Evolutionary conservation across 2,888 invertebrate species (phyloP), one percentile per base, ranked within the genome.

Genomic region (Cantharis rufa): DNA sequence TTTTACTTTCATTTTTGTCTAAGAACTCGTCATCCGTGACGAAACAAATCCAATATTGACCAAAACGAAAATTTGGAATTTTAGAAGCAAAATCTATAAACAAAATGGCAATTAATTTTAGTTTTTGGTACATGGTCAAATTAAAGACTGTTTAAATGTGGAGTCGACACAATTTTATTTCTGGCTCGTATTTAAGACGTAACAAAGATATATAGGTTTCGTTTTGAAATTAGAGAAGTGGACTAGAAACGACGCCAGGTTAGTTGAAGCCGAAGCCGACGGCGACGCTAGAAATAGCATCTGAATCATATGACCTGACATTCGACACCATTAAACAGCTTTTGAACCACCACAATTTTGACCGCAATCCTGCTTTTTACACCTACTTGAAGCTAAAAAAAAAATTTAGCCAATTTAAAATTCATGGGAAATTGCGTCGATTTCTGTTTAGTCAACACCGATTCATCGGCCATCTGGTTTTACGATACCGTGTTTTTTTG

Each of bases 231-330:
- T 81, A 81, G 81, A 82, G 81, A 82, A 82, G 81, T 81, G 81
- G 81, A 79, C 81, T 81, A 80, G 77, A 79, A 76, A 73, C 81
- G 81, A 82, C 82, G 82, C 81, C 82, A 80, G 80, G 81, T 81
- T 82, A 81, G 76, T 78, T 77, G 82, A 84, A 82, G 82, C 81
- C 81, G 82, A 84, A 82, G 82, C 81, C 81, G 82, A 81, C 83
- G 81, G 80, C 81, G 83, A 81, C 81, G 84, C 84, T 84, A 83
- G 84, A 84, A 84, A 85, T 85, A 85, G 84, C 83, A 76, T 80
- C 78, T 85, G 85, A 85, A 82, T 85, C 85, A 85, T 82, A 80
- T 77, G 81, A 84, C 81, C 83, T 81, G 85, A 84, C 82, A 85
- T 82, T 80, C 81, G 85, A 85, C 82, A 85, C 84, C 81, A 80